Percentiles rank a stretch among this genome's conserved stretches.
phyloP scores from a whole-genome alignment of 1,140 invertebrate species.

The Gyrodactylus bullatarudis region DNA sequence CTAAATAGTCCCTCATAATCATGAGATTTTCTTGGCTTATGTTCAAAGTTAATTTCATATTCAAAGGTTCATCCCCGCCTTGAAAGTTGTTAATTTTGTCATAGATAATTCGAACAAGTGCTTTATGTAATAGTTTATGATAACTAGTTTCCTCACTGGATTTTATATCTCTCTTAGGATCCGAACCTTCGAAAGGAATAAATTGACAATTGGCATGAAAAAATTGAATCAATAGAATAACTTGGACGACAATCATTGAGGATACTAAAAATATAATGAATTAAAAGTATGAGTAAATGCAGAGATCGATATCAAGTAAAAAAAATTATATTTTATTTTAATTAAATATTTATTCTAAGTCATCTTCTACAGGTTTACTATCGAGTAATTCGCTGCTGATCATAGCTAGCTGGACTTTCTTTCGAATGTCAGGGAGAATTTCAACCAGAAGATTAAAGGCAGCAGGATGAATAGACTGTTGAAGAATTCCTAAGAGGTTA shows the following conservation, averaged over 20 bases:
- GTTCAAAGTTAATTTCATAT: neutral
- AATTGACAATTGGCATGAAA: neutral
- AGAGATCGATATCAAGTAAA: neutral
- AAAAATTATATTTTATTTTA: neutral
- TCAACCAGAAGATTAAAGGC: neutral
- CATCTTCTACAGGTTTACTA: neutral
- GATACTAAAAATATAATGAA: neutral
- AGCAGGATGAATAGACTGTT: neutral
- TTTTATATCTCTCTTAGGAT: neutral
- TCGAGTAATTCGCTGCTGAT: neutral
- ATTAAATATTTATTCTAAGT: neutral
- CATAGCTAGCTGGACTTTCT: neutral
- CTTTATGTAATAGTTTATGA: neutral
- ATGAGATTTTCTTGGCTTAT: neutral
- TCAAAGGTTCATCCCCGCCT: no score
- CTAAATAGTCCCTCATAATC: neutral
- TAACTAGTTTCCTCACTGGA: neutral
- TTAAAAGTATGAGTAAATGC: neutral
- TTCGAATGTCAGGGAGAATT: neutral
- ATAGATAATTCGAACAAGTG: neutral
- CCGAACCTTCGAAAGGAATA: neutral
- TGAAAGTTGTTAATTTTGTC: neutral
- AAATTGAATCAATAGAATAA: neutral
- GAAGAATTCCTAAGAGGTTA: neutral
- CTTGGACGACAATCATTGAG: neutral